Evolutionary conservation across 1,140 invertebrate species (phyloP), one percentile per base, ranked within the genome.

Genomic region (Cardiocondyla obscurior): DNA sequence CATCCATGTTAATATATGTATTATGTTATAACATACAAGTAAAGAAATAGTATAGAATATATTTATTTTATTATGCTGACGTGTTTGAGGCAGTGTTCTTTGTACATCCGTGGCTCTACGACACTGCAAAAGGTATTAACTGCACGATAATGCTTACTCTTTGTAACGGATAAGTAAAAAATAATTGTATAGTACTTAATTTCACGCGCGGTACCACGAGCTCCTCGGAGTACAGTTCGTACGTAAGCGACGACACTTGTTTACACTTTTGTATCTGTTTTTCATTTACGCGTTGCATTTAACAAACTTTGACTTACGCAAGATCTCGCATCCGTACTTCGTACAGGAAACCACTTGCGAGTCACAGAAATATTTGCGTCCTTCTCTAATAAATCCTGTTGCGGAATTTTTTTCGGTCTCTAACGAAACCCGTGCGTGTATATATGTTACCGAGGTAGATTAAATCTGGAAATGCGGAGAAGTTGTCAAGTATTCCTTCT

Each of bases 11-110:
- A 87, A 90, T 86, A 88, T 81, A 83, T 89, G 83, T 82, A 91
- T 92, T 92, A 87, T 53, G 89, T 90, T 90, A 90, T 82, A 89
- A 70, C 87, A 85, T 85, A 85, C 85, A 86, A 92, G 86, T 70
- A 79, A 64, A 92, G 19, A 62, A 62, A 51, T 92, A 92, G 88
- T 86, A 90, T 89, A 92, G 83, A 89, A 90, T 88, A 92, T 93
- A 93, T 93, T 93, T 93, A 92, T 93, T 93, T 93, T 93, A 90
- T 91, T 93, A 93, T 90, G 88, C 85, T 91, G 87, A 77, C 74
- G 83, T 85, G 67, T 86, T 89, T 85, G 76, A 85, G 76, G 85
- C 87, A 90, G 87, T 86, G 89, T 91, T 91, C 90, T 88, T 58
- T 92, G 86, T 92, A 67, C 39, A 92, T 88, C 87, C 87, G 92